phyloP scores from a whole-genome alignment of 1,140 invertebrate species.

The Plodia interpunctella region DNA sequence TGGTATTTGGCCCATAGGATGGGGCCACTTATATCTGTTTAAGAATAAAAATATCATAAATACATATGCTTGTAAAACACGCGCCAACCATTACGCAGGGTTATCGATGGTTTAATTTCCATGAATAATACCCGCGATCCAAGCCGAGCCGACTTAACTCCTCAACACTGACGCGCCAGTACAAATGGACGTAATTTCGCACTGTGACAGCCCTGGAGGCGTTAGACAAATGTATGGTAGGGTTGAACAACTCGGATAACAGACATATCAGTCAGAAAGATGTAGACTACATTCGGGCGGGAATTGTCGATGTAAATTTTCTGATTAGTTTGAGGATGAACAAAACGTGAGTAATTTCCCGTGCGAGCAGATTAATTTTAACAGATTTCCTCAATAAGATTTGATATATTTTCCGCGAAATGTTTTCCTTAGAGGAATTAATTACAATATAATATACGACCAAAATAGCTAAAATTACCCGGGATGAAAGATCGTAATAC shows the following conservation, averaged over 20 bases:
- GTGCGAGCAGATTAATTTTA: too few relatives aligned
- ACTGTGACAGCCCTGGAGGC: slow-evolving; percentile 54
- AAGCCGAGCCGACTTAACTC: slow-evolving; percentile 46
- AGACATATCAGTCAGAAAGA: neutral
- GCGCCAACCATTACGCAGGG: slow-evolving; percentile 12
- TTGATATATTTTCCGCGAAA: too few relatives aligned
- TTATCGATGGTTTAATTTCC: slow-evolving; percentile 66
- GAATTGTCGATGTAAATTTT: neutral
- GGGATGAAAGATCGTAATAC: too few relatives aligned
- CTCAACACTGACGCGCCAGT: slow-evolving; percentile 53
- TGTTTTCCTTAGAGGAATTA: too few relatives aligned
- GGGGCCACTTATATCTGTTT: too few relatives aligned
- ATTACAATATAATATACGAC: too few relatives aligned
- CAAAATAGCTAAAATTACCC: too few relatives aligned
- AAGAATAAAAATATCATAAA: neutral
- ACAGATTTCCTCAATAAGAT: too few relatives aligned
- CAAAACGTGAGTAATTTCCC: too few relatives aligned
- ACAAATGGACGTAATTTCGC: slow-evolving; percentile 67
- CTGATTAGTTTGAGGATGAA: neutral
- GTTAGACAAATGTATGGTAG: slow-evolving; percentile 52
- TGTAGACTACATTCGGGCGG: neutral
- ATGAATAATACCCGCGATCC: slow-evolving; percentile 57
- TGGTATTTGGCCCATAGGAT: too few relatives aligned
- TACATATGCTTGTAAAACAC: neutral
- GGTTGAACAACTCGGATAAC: slow-evolving; percentile 20